Conservation (phyloP, 2,888 invertebrate species). For the Trichogramma evanescens region DNA sequence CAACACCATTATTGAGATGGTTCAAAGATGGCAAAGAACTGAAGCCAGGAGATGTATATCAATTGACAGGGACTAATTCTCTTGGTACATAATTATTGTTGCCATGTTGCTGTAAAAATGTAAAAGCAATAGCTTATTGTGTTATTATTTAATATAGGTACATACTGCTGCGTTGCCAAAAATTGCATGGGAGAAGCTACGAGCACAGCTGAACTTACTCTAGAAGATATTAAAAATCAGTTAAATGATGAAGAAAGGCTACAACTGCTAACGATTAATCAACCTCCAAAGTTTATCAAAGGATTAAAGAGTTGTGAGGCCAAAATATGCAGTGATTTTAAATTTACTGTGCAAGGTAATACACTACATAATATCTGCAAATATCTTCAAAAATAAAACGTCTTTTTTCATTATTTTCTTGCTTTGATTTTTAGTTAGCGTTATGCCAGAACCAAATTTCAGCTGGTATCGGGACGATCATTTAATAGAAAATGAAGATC, state of each 20-base stretch:
- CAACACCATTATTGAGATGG: slow-evolving; percentile 81
- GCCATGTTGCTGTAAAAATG: background rate
- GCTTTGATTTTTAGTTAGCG: slow-evolving; percentile 56
- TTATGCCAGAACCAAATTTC: slow-evolving; percentile 72
- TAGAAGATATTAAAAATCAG: slow-evolving; percentile 86
- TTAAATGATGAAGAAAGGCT: slow-evolving; percentile 78
- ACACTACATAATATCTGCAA: background rate
- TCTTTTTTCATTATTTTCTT: background rate
- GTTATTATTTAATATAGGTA: slow-evolving; percentile 47
- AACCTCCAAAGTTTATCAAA: slow-evolving; percentile 75
- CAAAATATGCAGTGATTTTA: slow-evolving; percentile 73
- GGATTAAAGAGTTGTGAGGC: slow-evolving; percentile 77
- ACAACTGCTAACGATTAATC: slow-evolving; percentile 67
- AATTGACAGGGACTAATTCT: slow-evolving; percentile 83
- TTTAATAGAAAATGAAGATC: slow-evolving; percentile 61
- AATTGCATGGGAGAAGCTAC: slow-evolving; percentile 88
- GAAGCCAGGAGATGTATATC: slow-evolving; percentile 87
- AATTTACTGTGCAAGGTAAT: slow-evolving; percentile 72
- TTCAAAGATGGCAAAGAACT: slow-evolving; percentile 89
- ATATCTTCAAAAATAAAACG: background rate
- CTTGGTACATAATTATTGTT: slow-evolving; percentile 48
- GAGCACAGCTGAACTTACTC: slow-evolving; percentile 78
- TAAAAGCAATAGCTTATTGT: background rate
- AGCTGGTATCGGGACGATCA: slow-evolving; percentile 86
- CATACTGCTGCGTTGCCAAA: slow-evolving; percentile 80